Evolutionary conservation across 2,888 invertebrate species (phyloP), one percentile per base, ranked within the genome.

Genomic region (Listrodromus nycthemerus): DNA sequence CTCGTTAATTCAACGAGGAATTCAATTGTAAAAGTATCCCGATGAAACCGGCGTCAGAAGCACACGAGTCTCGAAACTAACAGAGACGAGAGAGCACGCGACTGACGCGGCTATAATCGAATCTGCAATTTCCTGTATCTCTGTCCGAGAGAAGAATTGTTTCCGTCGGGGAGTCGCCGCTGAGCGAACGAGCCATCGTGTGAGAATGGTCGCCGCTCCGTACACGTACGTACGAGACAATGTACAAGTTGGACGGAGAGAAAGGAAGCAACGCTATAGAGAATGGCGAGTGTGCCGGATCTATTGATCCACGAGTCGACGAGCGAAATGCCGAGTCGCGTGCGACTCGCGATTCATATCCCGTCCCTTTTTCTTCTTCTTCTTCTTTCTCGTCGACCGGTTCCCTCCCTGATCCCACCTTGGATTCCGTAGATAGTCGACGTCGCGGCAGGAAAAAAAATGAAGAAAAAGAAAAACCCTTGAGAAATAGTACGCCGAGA

Each of bases 121-220:
- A 83, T 83, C 50, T 77, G 69, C 81, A 80, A 79, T 84, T 82
- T 81, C 84, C 81, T 66, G 82, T 79, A 79, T 82, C 70, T 66
- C 41, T 78, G 78, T 75, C 74, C 81, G 74, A 71, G 78, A 78
- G 82, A 79, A 82, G 74, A 82, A 84, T 81, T 71, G 79, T 79
- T 78, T 78, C 82, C 84, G 81, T 74, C 82, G 58, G 33, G 41
- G n/a, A 48, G 45, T 63, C 58, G 75, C 71, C 33, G 24, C 30
- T 8, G 73, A 69, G 19, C n/a, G 65, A 58, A 33, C 67, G 73
- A 45, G 48, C 41, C 37, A 30, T 13, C 52, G 69, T 50, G 52
- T 33, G 61, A 65, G 41, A 74, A 67, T 21, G 24, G 45, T 45
- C 67, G 67, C 58, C 16, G 58, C 27, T 75, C 63, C 24, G 7